Percentiles rank a stretch among this genome's conserved stretches.
Evolutionary conservation across 2,113 vertebrate species (phyloP).

Genomic region (Lagopus leucura): DNA sequence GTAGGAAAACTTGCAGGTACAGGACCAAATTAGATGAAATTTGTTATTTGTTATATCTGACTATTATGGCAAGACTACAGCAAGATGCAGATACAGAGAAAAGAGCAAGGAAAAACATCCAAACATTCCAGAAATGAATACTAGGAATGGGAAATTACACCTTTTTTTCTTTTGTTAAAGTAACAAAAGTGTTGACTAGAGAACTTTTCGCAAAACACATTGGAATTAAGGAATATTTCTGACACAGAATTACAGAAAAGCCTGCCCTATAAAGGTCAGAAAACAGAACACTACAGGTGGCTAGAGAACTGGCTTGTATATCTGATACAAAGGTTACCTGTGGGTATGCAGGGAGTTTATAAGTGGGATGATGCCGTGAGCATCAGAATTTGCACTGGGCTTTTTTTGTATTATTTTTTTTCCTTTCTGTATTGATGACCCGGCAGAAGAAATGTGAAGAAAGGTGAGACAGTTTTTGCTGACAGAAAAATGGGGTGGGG

Average conservation of each 20-base stretch:
- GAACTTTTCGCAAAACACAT: constrained; percentile 50
- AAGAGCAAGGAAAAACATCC: neutral
- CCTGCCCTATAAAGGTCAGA: constrained; percentile 58
- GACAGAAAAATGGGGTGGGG: constrained; percentile 57
- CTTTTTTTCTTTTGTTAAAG: neutral
- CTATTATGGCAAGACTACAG: neutral
- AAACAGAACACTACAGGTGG: constrained; percentile 57
- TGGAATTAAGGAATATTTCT: constrained; percentile 60
- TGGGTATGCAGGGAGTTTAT: constrained; percentile 43
- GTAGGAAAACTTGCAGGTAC: neutral
- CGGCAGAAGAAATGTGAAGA: constrained; percentile 69
- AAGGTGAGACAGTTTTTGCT: constrained; percentile 71
- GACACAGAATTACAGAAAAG: constrained; percentile 60
- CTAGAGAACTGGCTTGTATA: constrained; percentile 63
- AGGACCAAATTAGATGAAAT: neutral
- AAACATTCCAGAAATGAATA: neutral
- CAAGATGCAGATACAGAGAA: neutral
- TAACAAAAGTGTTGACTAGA: constrained; percentile 39
- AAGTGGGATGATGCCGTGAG: constrained; percentile 56
- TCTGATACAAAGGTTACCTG: constrained; percentile 61
- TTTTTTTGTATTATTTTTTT: neutral
- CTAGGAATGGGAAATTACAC: neutral
- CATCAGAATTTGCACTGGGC: constrained; percentile 50
- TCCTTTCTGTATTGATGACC: constrained; percentile 62
- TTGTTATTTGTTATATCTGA: neutral